These are phyloP conservation scores for Dryadula phaetusa DNA, from an alignment of 2,888 invertebrate species.

Conservation along the genomic window DNA sequence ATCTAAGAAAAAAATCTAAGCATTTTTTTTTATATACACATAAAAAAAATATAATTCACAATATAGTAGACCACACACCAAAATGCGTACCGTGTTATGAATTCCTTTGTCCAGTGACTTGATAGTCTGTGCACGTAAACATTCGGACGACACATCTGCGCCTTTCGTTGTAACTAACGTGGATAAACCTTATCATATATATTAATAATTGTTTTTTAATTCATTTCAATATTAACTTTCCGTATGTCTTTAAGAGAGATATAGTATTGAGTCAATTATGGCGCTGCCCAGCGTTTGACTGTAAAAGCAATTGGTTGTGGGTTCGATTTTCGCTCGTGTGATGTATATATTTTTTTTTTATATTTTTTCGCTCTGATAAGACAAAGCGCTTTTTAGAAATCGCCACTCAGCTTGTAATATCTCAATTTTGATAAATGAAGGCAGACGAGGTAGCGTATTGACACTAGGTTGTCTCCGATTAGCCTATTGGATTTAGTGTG, in stretches of 20 bases:
- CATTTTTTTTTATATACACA: too few relatives aligned
- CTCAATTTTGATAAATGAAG: too few relatives aligned
- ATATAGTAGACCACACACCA: constrained; percentile 3
- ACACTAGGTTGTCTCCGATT: too few relatives aligned
- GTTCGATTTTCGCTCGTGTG: background rate
- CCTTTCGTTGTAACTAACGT: background rate
- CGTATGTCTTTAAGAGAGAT: too few relatives aligned
- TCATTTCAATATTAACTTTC: background rate
- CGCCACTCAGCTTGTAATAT: too few relatives aligned
- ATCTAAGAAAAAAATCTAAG: too few relatives aligned
- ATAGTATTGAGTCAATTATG: background rate
- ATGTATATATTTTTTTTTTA: too few relatives aligned
- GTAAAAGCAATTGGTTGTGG: background rate
- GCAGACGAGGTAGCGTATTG: too few relatives aligned
- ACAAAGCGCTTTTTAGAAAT: too few relatives aligned
- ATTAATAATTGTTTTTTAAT: constrained; percentile 12
- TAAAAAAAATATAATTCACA: background rate
- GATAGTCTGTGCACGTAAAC: constrained; percentile 28
- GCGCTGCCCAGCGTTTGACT: background rate
- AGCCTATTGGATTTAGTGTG: too few relatives aligned
- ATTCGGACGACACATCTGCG: constrained; percentile 28
- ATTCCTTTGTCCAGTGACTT: constrained; percentile 38
- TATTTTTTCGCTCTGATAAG: too few relatives aligned
- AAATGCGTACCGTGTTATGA: constrained; percentile 17
- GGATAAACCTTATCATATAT: background rate